Percentiles rank a stretch among this genome's conserved stretches.
These are phyloP conservation scores for Cistogaster globosa DNA, from an alignment of 2,888 invertebrate genomes.

Conservation along the genomic window DNA sequence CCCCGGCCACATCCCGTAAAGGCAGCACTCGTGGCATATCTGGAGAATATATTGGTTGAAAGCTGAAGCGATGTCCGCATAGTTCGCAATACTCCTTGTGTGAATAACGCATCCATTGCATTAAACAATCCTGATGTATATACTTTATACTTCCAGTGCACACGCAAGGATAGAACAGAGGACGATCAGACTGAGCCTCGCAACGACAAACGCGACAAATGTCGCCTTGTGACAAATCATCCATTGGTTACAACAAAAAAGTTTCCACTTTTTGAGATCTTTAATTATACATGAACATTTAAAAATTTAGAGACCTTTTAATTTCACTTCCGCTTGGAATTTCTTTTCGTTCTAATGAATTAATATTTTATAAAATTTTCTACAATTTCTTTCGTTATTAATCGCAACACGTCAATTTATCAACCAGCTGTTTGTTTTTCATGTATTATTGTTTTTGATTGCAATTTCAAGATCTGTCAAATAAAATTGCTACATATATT, in stretches of 20 bases:
- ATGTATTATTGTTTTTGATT: constrained; percentile 42
- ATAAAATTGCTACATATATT: neutral
- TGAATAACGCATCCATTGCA: constrained; percentile 99
- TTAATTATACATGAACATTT: constrained; percentile 42
- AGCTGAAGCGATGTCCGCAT: constrained; percentile 98
- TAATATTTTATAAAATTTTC: constrained; percentile 19
- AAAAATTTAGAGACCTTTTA: constrained; percentile 2
- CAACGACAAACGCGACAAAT: constrained; percentile 99
- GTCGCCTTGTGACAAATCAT: constrained; percentile 86
- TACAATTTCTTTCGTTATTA: constrained; percentile 48
- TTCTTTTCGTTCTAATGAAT: neutral
- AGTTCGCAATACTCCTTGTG: constrained; percentile 99
- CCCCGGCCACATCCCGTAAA: constrained; percentile 94
- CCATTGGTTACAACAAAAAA: constrained; percentile 75
- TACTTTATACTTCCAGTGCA: constrained; percentile 99
- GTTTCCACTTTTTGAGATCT: constrained; percentile 39
- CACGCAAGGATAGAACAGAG: constrained; percentile 98
- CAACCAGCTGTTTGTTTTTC: constrained; percentile 61
- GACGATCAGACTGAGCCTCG: constrained; percentile 95
- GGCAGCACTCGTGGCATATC: constrained; percentile 99
- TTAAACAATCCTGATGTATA: constrained; percentile 98
- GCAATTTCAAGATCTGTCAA: constrained; percentile 58
- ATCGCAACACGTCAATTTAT: constrained; percentile 69
- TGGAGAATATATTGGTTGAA: constrained; percentile 99
- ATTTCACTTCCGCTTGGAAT: neutral